These are phyloP conservation scores for Drosophila picticornis DNA, from an alignment of 2,888 invertebrate species.

Conservation along the genomic window DNA sequence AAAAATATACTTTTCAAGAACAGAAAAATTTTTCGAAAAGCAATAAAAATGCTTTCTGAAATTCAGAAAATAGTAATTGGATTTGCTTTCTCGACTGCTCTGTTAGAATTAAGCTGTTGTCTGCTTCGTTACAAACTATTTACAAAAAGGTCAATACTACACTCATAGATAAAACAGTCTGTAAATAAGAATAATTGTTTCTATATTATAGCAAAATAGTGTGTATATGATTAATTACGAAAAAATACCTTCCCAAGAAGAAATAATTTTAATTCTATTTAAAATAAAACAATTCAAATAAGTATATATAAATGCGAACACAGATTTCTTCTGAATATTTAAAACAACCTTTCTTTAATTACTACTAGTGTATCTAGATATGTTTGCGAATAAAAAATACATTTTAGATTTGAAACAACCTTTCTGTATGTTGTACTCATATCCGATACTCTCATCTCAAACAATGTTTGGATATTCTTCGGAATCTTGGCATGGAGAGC, in stretches of 20 bases:
- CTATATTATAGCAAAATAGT: no score
- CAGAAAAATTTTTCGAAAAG: background rate
- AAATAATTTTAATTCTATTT: no score
- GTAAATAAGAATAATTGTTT: no score
- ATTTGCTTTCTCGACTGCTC: background rate
- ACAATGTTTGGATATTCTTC: background rate
- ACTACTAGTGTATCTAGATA: background rate
- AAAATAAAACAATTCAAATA: no score
- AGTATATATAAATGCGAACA: background rate
- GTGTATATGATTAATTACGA: no score
- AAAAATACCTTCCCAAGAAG: no score
- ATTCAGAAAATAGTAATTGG: background rate
- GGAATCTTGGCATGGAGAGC: conserved; percentile 8
- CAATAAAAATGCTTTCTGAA: background rate
- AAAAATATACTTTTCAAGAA: background rate
- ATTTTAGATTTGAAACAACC: background rate
- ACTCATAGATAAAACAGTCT: no score
- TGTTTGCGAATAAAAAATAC: background rate
- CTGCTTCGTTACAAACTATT: no score
- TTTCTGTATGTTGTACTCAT: no score
- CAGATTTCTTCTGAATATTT: background rate
- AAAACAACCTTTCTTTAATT: background rate
- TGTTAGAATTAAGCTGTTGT: no score
- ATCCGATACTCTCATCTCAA: background rate
- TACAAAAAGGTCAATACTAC: no score